Evolutionary conservation across 2,888 invertebrate species (phyloP).

Genomic region (Trisateles emortualis): DNA sequence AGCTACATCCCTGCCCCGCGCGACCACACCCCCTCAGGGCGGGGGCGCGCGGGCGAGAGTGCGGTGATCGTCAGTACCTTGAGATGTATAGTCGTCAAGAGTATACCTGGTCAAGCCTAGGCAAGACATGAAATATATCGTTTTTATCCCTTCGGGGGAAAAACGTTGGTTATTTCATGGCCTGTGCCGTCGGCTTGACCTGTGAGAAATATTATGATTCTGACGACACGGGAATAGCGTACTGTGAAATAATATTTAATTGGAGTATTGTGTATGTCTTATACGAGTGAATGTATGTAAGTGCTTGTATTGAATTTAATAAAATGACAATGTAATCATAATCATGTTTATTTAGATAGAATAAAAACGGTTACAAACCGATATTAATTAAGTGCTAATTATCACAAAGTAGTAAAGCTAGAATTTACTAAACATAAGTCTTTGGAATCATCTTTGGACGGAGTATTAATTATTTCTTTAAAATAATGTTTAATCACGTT

Average conservation of each 20-base stretch:
- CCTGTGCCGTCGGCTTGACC: constrained; percentile 12
- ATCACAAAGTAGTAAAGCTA: constrained; percentile 1
- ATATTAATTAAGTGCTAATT: background rate
- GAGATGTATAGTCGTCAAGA: background rate
- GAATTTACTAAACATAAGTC: constrained; percentile 9
- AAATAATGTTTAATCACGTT: constrained; percentile 24
- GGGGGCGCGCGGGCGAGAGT: background rate
- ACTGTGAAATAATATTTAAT: constrained; percentile 8
- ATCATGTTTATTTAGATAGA: background rate
- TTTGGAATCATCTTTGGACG: constrained; percentile 12
- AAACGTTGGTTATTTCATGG: constrained; percentile 10
- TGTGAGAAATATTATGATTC: constrained; percentile 8
- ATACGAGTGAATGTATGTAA: background rate
- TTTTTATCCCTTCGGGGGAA: constrained; percentile 10
- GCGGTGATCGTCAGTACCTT: background rate
- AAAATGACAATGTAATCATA: background rate
- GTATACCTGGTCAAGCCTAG: constrained; percentile 21
- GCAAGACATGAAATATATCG: constrained; percentile 23
- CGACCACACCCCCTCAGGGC: no score
- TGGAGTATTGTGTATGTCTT: background rate
- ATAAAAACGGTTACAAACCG: background rate
- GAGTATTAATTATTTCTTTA: constrained; percentile 20
- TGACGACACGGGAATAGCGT: constrained; percentile 12
- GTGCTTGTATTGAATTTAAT: constrained; percentile 2
- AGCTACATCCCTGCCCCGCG: no score